These are phyloP conservation scores for Echinops telfairi DNA, from an alignment of 2,113 vertebrate species.

Conservation along the genomic window DNA sequence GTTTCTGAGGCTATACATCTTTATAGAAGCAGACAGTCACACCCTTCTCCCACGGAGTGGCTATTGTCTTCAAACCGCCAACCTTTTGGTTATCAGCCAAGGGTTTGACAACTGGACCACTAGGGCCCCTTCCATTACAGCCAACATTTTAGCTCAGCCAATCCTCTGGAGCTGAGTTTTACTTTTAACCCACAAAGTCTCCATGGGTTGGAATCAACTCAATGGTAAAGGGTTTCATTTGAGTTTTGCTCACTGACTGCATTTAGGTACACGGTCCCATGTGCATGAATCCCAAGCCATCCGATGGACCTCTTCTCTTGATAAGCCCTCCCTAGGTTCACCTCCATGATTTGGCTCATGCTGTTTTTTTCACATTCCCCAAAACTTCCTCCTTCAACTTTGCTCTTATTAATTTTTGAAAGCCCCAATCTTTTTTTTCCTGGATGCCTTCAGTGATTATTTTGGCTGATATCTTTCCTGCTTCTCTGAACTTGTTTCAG, in stretches of 20 bases:
- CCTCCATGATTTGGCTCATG: background rate
- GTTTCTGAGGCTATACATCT: background rate
- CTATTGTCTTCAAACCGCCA: background rate
- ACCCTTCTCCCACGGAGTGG: background rate
- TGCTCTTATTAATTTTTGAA: background rate
- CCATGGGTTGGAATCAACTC: background rate
- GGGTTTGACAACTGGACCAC: background rate
- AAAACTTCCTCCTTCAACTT: background rate
- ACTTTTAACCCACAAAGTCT: background rate
- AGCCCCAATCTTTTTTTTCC: conserved; percentile 25
- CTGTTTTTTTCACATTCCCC: background rate
- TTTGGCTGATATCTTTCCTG: background rate
- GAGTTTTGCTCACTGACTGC: background rate
- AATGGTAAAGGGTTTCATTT: background rate
- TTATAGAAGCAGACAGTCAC: background rate
- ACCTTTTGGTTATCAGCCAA: background rate
- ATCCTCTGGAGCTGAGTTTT: too few relatives aligned
- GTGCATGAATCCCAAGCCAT: background rate
- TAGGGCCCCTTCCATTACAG: background rate
- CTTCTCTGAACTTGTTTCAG: conserved; percentile 45
- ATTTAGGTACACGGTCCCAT: too few relatives aligned
- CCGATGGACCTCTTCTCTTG: background rate
- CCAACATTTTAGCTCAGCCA: background rate
- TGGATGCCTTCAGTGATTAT: conserved; percentile 25
- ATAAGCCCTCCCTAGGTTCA: background rate